Evolutionary conservation across 2,888 invertebrate genomes (phyloP).

Genomic region (Junonia oenone): DNA sequence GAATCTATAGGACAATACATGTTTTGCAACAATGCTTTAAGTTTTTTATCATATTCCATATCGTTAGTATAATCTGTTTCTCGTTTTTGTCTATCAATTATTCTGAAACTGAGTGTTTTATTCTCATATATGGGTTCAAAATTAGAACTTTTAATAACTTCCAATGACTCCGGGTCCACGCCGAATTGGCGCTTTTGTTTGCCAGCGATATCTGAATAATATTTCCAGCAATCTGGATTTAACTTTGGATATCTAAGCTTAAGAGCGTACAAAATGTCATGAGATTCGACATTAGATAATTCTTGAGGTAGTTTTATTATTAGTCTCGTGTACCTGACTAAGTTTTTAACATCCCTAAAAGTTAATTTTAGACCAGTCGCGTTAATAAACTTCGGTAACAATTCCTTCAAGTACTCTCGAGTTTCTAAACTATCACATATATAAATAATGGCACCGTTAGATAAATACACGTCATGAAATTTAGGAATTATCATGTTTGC

Average conservation of each 20-base stretch:
- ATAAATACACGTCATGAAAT: slow-evolving; percentile 65
- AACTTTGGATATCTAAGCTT: slow-evolving; percentile 50
- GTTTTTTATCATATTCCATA: slow-evolving; percentile 37
- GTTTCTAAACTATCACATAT: slow-evolving; percentile 70
- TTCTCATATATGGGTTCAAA: slow-evolving; percentile 57
- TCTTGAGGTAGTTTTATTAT: slow-evolving; percentile 61
- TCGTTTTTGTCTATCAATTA: slow-evolving; percentile 63
- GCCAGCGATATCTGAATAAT: slow-evolving; percentile 65
- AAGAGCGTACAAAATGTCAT: slow-evolving; percentile 50
- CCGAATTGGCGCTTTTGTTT: slow-evolving; percentile 70
- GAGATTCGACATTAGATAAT: slow-evolving; percentile 53
- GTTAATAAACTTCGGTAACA: slow-evolving; percentile 58
- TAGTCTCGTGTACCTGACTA: slow-evolving; percentile 62
- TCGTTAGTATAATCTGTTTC: slow-evolving; percentile 44
- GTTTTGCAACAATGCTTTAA: slow-evolving; percentile 44
- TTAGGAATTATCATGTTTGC: slow-evolving; percentile 60
- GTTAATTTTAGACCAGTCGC: slow-evolving; percentile 59
- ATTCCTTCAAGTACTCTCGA: slow-evolving; percentile 59
- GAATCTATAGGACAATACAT: slow-evolving; percentile 55
- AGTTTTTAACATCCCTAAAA: slow-evolving; percentile 54
- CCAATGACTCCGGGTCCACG: slow-evolving; percentile 62
- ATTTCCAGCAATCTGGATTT: slow-evolving; percentile 67
- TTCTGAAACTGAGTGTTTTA: slow-evolving; percentile 50
- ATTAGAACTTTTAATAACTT: slow-evolving; percentile 54
- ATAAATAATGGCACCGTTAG: slow-evolving; percentile 68